Base-by-base conservation (phyloP, 2,888 invertebrate genomes). In the Caenorhabditis sinica region DNA sequence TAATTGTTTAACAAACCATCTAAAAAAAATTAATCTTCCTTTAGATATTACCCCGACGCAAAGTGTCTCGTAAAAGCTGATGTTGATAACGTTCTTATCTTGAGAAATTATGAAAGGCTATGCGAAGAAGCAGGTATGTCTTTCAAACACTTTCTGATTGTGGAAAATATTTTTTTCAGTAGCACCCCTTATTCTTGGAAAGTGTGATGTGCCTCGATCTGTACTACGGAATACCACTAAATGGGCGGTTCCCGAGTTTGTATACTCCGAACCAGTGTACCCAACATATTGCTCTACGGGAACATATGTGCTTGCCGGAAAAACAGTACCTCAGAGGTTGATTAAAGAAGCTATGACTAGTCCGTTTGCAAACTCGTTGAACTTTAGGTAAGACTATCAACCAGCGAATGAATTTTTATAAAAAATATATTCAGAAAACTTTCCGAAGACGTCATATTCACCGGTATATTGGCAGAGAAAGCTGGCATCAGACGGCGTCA, bases 401-500 rank as follows among this genome's bases (percentile, higher is more conserved):
- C n/a, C n/a, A n/a, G n/a, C n/a, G n/a, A 20, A 53, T 23, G 9
- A 53, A 49, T 53, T 13, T 15, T 45, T 20, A 33, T 68, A 30
- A 33, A 43, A 56, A 23, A 2, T 73, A n/a, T 33, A 8, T 82
- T 65, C 75, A 82, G 86, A 73, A 81, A 82, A 43, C 76, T 88
- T 4, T 85, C 88, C 0, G 88, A 89, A 83, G 89, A 89, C 66
- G 88, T 88, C 43, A 68, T 89, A 1, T 81, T 88, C 75, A 89
- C 84, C 1, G 89, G 89, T 20, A 84, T 89, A 33, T 81, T 88
- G 0, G 86, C 88, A 13, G 86, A 87, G 43, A 68, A 51, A 0
- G 85, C 86, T 4, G 85, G 82, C 4, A 75, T 86, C 45, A 33
- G 69, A 43, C 69, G 88, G 11, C 80, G 81, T 43, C 85, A 83